Percentiles rank a stretch among this genome's conserved stretches.
phyloP scores from a whole-genome alignment of 2,888 invertebrate genomes.

The Seira musarum region DNA sequence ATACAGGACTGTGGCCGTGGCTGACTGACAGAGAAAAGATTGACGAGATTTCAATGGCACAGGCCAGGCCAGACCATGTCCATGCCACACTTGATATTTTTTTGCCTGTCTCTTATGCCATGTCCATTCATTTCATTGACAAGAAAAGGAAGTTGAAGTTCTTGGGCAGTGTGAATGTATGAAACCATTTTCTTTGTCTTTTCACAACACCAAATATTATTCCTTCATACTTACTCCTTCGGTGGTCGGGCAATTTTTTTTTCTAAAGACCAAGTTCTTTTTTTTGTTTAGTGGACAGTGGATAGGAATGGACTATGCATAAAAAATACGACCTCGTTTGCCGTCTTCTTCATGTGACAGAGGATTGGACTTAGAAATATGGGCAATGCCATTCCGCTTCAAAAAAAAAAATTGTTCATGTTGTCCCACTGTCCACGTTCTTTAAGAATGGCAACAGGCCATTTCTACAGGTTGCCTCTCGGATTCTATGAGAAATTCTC shows the following conservation, averaged over 20 bases:
- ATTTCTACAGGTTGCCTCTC: conserved; percentile 34
- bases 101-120: too few relatives aligned
- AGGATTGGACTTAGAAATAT: too few relatives aligned
- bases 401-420: too few relatives aligned
- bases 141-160: conserved; percentile 32
- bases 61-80: too few relatives aligned
- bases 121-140: neutral
- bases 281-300: too few relatives aligned
- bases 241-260: neutral
- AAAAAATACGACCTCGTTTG: too few relatives aligned
- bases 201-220: neutral
- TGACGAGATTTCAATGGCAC: conserved; percentile 40
- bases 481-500: neutral
- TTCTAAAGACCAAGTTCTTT: neutral
- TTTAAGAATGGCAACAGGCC: conserved; percentile 36
- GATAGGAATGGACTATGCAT: too few relatives aligned
- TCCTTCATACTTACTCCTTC: neutral
- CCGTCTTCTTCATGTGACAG: too few relatives aligned
- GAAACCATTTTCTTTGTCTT: neutral
- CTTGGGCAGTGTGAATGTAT: neutral
- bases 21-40: conserved; percentile 22
- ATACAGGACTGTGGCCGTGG: too few relatives aligned
- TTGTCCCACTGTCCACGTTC: conserved; percentile 35
- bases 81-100: neutral
- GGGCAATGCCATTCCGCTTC: too few relatives aligned